Evolutionary conservation across 1,140 invertebrate species (phyloP).

Genomic region (Macrocentrus cingulum): DNA sequence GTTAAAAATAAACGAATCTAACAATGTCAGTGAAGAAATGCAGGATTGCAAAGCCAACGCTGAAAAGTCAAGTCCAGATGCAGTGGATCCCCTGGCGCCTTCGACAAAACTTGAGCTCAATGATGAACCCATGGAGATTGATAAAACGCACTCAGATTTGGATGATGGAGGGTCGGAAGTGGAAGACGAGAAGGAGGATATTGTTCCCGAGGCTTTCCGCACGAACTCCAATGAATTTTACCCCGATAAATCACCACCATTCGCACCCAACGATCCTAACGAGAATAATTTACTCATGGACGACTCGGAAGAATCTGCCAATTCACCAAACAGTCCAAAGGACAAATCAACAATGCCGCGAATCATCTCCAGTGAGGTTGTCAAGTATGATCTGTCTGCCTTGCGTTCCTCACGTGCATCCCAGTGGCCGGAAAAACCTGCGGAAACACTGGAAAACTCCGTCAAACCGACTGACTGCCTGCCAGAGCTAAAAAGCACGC

Average conservation of each 20-base stretch:
- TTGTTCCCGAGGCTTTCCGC: constrained; percentile 41
- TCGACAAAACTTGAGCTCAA: too few relatives aligned
- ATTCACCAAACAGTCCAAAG: not conserved
- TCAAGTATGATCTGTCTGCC: constrained; percentile 36
- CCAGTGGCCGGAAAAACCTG: not conserved
- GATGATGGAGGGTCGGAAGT: not conserved
- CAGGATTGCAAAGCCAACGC: too few relatives aligned
- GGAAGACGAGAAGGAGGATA: constrained; percentile 33
- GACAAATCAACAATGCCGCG: constrained; percentile 32
- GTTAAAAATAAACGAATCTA: too few relatives aligned
- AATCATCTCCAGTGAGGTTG: constrained; percentile 47
- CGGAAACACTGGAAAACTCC: not conserved
- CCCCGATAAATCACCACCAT: constrained; percentile 19
- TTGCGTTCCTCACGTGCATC: not conserved
- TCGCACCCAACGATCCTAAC: not conserved
- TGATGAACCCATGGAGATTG: not conserved
- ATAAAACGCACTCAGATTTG: not conserved
- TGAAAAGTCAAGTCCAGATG: too few relatives aligned
- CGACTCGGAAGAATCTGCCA: not conserved
- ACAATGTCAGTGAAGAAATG: too few relatives aligned
- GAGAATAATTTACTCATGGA: constrained; percentile 16
- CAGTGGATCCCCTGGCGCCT: too few relatives aligned
- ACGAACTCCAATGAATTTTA: constrained; percentile 27
- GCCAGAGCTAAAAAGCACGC: too few relatives aligned
- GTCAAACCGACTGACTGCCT: not conserved